Evolutionary conservation across 2,797 vertebrate genomes (phyloP).

Genomic region (Menidia menidia): DNA sequence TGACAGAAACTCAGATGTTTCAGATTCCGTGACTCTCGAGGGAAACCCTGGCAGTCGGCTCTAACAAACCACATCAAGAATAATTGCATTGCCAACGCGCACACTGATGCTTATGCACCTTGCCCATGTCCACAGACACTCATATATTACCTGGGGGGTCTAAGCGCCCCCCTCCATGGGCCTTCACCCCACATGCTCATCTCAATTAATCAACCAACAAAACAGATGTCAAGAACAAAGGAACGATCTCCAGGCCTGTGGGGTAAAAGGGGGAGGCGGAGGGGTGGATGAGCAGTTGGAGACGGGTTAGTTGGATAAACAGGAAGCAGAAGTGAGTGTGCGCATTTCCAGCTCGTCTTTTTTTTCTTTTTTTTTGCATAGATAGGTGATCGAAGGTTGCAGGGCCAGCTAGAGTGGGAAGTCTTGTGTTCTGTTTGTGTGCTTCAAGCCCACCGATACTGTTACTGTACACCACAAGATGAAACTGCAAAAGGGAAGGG

Average conservation of each 20-base stretch:
- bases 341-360: constrained; percentile 25
- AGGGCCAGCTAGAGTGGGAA: constrained; percentile 31
- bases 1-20: constrained; percentile 49
- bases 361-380: constrained; percentile 19
- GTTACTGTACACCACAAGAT: constrained; percentile 57
- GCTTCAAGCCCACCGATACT: constrained; percentile 26
- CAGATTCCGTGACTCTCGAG: constrained; percentile 31
- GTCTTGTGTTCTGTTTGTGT: constrained; percentile 33
- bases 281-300: constrained; percentile 18
- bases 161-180: constrained; percentile 65
- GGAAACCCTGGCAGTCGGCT: constrained; percentile 52
- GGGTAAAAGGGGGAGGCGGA: constrained; percentile 42
- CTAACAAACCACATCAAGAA: constrained; percentile 64
- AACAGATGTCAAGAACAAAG: constrained; percentile 83
- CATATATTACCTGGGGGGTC: constrained; percentile 73
- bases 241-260: constrained; percentile 72
- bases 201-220: constrained; percentile 82
- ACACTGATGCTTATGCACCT: constrained; percentile 1
- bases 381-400: constrained; percentile 40
- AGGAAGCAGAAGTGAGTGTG: constrained; percentile 26
- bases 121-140: constrained; percentile 31
- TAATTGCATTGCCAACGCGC: constrained; percentile 40
- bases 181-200: constrained; percentile 72
- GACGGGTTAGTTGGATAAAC: constrained; percentile 30
- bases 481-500: constrained; percentile 46